Conservation (phyloP, 2,113 vertebrate genomes). For the Carettochelys insculpta region DNA sequence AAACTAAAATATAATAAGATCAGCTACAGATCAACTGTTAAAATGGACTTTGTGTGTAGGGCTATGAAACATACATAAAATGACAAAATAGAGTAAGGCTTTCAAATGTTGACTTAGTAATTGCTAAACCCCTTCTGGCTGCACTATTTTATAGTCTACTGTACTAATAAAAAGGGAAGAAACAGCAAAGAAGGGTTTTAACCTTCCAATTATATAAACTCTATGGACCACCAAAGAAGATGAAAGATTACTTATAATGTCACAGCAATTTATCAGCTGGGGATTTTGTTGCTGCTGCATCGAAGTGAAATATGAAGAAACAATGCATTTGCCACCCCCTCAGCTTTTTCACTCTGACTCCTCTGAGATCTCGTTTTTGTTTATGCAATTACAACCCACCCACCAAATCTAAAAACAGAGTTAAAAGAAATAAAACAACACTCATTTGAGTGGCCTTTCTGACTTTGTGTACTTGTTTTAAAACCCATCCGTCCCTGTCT, state of each 20-base stretch:
- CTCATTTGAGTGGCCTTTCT: background rate
- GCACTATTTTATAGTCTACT: constrained; percentile 75
- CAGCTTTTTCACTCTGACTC: constrained; percentile 46
- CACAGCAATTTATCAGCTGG: constrained; percentile 69
- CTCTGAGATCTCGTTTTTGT: constrained; percentile 47
- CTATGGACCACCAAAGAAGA: constrained; percentile 77
- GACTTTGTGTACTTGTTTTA: constrained; percentile 26
- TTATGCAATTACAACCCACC: constrained; percentile 49
- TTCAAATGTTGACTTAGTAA: constrained; percentile 73
- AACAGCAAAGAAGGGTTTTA: constrained; percentile 69
- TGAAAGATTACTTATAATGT: constrained; percentile 75
- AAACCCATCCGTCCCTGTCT: background rate
- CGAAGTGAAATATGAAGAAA: constrained; percentile 69
- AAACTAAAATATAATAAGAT: constrained; percentile 27
- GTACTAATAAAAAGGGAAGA: constrained; percentile 72
- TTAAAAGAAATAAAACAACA: constrained; percentile 34
- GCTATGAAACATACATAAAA: constrained; percentile 72
- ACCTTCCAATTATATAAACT: constrained; percentile 72
- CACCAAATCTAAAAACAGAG: constrained; percentile 50
- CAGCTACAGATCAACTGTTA: constrained; percentile 47
- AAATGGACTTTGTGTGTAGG: constrained; percentile 50
- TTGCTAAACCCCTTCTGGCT: constrained; percentile 73
- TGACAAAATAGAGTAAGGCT: constrained; percentile 72
- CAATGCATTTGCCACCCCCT: constrained; percentile 47
- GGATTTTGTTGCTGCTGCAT: constrained; percentile 53